Evolutionary conservation across 1,140 invertebrate species (phyloP), one percentile per base, ranked within the genome.

Genomic region (Proales similis): DNA sequence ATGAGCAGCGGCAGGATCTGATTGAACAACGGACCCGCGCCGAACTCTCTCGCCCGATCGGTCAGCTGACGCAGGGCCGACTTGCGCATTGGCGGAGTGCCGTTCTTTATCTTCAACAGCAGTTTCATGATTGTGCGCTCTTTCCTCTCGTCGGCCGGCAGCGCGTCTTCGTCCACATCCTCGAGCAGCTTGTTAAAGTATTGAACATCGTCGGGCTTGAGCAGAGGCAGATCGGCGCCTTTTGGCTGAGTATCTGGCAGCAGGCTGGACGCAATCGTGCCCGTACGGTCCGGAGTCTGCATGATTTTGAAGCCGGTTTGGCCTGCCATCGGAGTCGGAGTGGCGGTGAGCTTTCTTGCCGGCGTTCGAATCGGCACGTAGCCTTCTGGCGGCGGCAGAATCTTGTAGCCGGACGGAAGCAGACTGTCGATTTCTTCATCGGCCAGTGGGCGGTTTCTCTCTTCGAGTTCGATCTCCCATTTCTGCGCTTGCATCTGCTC

Each of bases 171-270:
- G 75, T 99, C 94, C 6, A 99, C 92, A 73, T 99, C 94, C 30
- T 94, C 79, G 42, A 99, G 77, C 26, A 99, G 78, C 79, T 98
- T 98, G 74, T 99, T 94, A 77, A 99, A 99, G 79, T 99, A 98
- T 75, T 99, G 95, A 22, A 95, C 90, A 80, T 99, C 95, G 78
- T 99, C 95, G 0, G 94, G 94, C 74, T 99, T 99, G 82, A 99
- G 86, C 72, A 97, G 92, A 14, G 95, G 94, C 49, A 99, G 78
- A 79, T 98, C 95, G 30, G 82, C 83, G 43, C 81, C 82, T 75
- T 95, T 94, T 0, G 94, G 94, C 74, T 99, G 94, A 72, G 91
- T 90, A 70, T 98, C 93, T 45, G 94, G 82, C 70, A 91, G 86
- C 71, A 90, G 67, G n/a, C n/a, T n/a, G 1, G 71, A 70, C 33